phyloP scores from a whole-genome alignment of 2,797 vertebrate species.

The Coendou prehensilis region DNA sequence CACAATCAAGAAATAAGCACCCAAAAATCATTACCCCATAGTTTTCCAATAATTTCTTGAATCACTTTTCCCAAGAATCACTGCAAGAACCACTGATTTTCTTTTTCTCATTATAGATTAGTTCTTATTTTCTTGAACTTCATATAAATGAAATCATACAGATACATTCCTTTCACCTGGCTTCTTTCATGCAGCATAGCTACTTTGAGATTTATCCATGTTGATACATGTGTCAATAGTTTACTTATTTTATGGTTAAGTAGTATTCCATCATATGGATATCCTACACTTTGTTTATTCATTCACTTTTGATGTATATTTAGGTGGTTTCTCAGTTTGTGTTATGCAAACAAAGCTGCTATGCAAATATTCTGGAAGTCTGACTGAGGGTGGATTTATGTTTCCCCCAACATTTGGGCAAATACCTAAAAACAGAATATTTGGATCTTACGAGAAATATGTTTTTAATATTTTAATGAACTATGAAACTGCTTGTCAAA shows the following conservation, averaged over 20 bases:
- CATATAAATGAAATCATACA: not conserved
- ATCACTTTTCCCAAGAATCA: not conserved
- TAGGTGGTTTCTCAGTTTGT: not conserved
- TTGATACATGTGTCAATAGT: not conserved
- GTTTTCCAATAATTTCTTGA: not conserved
- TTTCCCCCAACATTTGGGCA: not conserved
- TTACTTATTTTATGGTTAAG: not conserved
- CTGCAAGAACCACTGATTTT: not conserved
- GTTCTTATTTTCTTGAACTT: not conserved
- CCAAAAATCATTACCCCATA: not conserved
- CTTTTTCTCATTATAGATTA: not conserved
- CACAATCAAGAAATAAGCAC: not conserved
- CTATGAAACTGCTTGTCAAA: not conserved
- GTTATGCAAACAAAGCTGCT: not conserved
- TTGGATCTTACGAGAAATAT: not conserved
- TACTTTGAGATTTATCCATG: not conserved
- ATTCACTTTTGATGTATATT: not conserved
- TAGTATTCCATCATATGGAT: not conserved
- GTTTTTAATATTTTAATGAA: slow-evolving; percentile 37
- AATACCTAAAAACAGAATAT: not conserved
- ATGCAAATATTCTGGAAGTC: slow-evolving; percentile 13
- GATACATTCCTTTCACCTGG: not conserved
- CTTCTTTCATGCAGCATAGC: not conserved
- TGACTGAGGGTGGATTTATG: not conserved
- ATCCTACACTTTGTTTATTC: not conserved